Conservation (phyloP, 2,797 vertebrate species). For the Enteromius argenteus region DNA sequence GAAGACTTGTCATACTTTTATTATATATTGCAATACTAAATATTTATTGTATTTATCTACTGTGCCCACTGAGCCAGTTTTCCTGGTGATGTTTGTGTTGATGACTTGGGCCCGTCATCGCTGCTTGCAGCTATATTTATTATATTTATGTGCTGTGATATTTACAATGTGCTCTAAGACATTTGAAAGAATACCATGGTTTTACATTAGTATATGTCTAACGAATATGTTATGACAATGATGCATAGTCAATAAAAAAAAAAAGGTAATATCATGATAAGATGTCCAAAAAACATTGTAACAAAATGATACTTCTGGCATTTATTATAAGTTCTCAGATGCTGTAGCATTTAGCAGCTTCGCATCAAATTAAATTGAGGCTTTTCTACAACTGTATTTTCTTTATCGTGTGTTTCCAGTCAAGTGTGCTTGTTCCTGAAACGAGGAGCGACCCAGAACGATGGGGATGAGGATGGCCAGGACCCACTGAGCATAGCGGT, state of each 20-base stretch:
- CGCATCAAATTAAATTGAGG: not conserved
- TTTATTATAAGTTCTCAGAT: not conserved
- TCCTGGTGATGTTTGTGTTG: no score
- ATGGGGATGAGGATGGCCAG: slow-evolving; percentile 88
- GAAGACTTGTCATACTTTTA: not conserved
- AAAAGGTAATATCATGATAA: not conserved
- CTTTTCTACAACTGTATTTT: not conserved
- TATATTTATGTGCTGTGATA: not conserved
- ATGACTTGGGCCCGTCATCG: no score
- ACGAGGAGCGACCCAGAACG: slow-evolving; percentile 91
- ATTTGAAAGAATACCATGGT: not conserved
- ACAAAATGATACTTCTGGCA: not conserved
- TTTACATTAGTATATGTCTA: not conserved
- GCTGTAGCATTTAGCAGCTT: not conserved
- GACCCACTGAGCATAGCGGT: slow-evolving; percentile 94
- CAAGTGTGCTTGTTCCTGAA: slow-evolving; percentile 98
- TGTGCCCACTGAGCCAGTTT: no score
- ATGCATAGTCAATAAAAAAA: not conserved
- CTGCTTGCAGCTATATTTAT: no score
- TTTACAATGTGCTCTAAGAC: not conserved
- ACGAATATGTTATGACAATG: not conserved
- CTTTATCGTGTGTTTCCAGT: slow-evolving; percentile 71
- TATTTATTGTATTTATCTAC: no score
- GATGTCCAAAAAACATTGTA: not conserved
- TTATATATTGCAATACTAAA: not conserved